Base-by-base conservation (phyloP, 1,140 invertebrate genomes). In the Diorhabda carinulata region DNA sequence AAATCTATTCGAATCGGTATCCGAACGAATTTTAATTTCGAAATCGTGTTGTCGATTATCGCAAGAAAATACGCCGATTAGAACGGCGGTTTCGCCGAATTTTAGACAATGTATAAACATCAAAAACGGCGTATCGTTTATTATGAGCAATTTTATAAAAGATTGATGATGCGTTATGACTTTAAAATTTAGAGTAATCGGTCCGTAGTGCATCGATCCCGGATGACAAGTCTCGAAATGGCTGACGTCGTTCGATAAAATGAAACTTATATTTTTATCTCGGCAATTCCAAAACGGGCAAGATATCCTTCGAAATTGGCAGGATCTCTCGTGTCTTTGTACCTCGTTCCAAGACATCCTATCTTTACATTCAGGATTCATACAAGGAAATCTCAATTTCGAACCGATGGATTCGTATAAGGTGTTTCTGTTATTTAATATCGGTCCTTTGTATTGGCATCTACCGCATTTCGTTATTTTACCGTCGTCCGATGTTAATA, bases 271-370 rank as follows among this genome's bases (percentile, higher is more conserved):
- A 52, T 66, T 52, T 60, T 60, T 66, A 9, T 66, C 65, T 66
- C 65, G 58, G 43, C 65, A 66, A n/a, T 58, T 60, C 65, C 65
- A 66, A 43, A 66, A 66, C 9, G 65, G 65, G 43, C 65, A 66
- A 7, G 10, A 6, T 7, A 59, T 66, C 43, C 60, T 58, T 57
- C 65, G 56, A 25, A 59, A 6, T 9, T 45, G n/a, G 57, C 65
- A 66, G 4, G 65, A 66, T 42, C 43, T 66, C 41, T 66, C 65
- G 43, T 66, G 65, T 0, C 57, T 7, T 41, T 66, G 57, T 3
- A 66, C 65, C n/a, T 66, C 65, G 57, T 44, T 59, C 65, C 65
- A 66, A 5, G 65, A 42, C 57, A 66, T 42, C 4, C 65, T 59
- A 2, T 44, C 41, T 25, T n/a, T 60, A 43, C 65, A 66, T 59